Base-by-base conservation (phyloP, 2,888 invertebrate species). In the Holacanthella duospinosa region DNA sequence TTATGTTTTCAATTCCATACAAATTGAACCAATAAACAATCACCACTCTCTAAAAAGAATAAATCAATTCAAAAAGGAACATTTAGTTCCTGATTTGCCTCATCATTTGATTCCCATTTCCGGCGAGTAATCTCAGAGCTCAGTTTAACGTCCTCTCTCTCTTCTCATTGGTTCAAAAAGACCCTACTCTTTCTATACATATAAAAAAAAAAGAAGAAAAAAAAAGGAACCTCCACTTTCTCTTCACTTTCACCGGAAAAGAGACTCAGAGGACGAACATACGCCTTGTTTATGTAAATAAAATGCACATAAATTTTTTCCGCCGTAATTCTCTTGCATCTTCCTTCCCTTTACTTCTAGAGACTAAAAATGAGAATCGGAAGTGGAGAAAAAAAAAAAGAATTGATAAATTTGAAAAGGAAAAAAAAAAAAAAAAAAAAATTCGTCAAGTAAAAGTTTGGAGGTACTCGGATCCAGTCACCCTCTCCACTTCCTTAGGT, bases 381-480 rank as follows among this genome's bases (percentile, higher is more conserved):
- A 71, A 71, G 71, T 71, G 63, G 64, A 67, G 63, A 64, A 68
- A n/a, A n/a, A n/a, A n/a, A n/a, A n/a, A n/a, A n/a, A n/a, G n/a
- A n/a, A 63, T 69, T 71, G 68, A 56, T 36, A 6, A 36, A 36
- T 36, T 36, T 6, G 36, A 36, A 16, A 36, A 36, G 16, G 36
- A 12, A n/a, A n/a, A n/a, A n/a, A n/a, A n/a, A n/a, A n/a, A n/a
- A n/a, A n/a, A n/a, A n/a, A n/a, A n/a, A n/a, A n/a, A n/a, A n/a
- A n/a, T n/a, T n/a, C n/a, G n/a, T n/a, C n/a, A n/a, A n/a, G n/a
- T n/a, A n/a, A n/a, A n/a, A n/a, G n/a, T n/a, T n/a, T n/a, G n/a
- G n/a, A n/a, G n/a, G n/a, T n/a, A n/a, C n/a, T n/a, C n/a, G n/a
- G n/a, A n/a, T n/a, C n/a, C n/a, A n/a, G n/a, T n/a, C n/a, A n/a